Percentiles rank a stretch among this genome's conserved stretches.
phyloP scores from a whole-genome alignment of 2,797 vertebrate genomes.

The Pempheris klunzingeri region DNA sequence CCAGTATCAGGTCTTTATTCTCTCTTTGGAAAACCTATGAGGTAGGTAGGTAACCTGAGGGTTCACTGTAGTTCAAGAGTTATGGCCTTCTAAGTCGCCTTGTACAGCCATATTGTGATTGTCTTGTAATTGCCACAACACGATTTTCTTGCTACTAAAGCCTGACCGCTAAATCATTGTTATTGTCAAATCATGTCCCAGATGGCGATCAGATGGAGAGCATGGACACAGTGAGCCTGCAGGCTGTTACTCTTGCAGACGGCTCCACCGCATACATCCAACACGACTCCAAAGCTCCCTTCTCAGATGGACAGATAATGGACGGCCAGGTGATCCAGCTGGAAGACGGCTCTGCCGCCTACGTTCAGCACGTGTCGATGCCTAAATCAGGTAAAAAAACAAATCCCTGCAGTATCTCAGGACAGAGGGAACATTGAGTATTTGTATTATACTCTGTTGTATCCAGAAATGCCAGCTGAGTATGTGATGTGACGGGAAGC shows the following conservation, averaged over 20 bases:
- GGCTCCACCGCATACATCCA: conserved; percentile 99
- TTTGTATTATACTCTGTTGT: neutral
- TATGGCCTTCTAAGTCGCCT: too few species aligned
- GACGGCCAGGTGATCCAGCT: conserved; percentile 98
- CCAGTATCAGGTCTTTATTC: neutral
- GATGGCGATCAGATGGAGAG: conserved; percentile 96
- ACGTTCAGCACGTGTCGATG: conserved; percentile 96
- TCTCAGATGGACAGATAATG: conserved; percentile 95
- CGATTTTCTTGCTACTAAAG: neutral
- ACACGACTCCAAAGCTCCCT: conserved; percentile 91
- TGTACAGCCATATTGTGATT: too few species aligned
- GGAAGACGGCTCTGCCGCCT: conserved; percentile 97
- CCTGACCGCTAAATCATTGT: neutral
- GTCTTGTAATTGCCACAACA: too few species aligned
- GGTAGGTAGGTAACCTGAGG: too few species aligned
- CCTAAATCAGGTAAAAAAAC: conserved; percentile 90
- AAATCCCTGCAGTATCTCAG: neutral
- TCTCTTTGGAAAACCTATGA: too few species aligned
- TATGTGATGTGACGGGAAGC: neutral
- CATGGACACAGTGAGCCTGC: conserved; percentile 98
- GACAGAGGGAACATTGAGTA: neutral
- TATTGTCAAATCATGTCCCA: conserved; percentile 60
- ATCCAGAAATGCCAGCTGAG: neutral
- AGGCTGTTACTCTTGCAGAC: conserved; percentile 97
- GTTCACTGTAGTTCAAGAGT: too few species aligned